These are phyloP conservation scores for Thysanoteuthis rhombus DNA, from an alignment of 2,888 invertebrate species.

Conservation along the genomic window DNA sequence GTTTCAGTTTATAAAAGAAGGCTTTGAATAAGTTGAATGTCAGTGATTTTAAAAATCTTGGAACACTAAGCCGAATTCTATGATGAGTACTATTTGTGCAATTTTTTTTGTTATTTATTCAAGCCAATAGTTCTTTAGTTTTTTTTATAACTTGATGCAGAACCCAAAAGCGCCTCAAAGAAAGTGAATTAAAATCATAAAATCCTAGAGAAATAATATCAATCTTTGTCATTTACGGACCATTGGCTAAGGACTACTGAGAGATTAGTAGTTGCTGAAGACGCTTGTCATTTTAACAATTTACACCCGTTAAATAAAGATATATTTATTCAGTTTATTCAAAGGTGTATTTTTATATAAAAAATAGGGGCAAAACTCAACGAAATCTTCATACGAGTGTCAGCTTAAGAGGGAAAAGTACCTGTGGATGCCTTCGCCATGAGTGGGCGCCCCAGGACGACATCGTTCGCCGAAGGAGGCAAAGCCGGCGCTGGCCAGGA, in stretches of 20 bases:
- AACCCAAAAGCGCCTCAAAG: not conserved
- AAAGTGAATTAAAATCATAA: not conserved
- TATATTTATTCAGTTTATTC: not conserved
- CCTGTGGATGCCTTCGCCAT: slow-evolving; percentile 41
- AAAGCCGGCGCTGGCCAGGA: slow-evolving; percentile 52
- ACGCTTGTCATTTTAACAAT: not conserved
- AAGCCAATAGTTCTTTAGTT: not conserved
- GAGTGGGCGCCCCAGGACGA: slow-evolving; percentile 64
- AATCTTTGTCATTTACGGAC: not conserved
- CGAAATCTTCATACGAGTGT: too few relatives aligned
- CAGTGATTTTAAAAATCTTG: not conserved
- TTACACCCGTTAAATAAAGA: not conserved
- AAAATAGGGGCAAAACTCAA: not conserved
- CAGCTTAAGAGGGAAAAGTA: slow-evolving; percentile 1
- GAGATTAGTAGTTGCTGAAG: not conserved
- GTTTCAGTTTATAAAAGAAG: not conserved
- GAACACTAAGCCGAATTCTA: not conserved
- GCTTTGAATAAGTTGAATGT: not conserved
- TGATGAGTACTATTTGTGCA: not conserved
- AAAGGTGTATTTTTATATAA: not conserved
- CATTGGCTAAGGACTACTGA: not conserved
- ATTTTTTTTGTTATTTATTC: not conserved
- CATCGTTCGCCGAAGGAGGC: slow-evolving; percentile 64
- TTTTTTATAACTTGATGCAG: not conserved
- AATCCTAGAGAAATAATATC: not conserved